Base-by-base conservation (phyloP, 2,113 vertebrate species). In the Proterorhinus semilunaris region DNA sequence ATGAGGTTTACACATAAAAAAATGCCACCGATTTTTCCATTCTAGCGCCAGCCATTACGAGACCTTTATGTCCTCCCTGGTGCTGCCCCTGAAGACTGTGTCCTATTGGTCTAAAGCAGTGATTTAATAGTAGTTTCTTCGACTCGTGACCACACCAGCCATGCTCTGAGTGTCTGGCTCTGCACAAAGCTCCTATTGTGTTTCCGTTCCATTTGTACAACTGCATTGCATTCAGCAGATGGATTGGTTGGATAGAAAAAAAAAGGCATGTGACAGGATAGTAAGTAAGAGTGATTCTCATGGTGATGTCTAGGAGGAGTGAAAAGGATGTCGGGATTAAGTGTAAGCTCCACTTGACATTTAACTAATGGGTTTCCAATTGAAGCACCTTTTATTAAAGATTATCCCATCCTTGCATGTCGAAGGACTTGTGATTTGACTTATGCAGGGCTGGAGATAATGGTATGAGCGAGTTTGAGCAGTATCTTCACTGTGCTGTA, bases 301-400 rank as follows among this genome's bases (percentile, higher is more conserved):
- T 66, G 62, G 46, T 42, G 58, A 72, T 61, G 5, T 9, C 13
- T 12, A 36, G 62, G 54, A 69, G 43, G 44, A 17, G 15, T 45
- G 45, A 64, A n/a, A 67, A 59, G 68, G 61, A 75, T 54, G 11
- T 7, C 50, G 2, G 10, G 62, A 48, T 72, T 64, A 68, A 72
- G 13, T 76, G 75, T 68, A 76, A 84, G 13, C 36, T 63, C 48
- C 12, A 48, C 52, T 80, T 80, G 65, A 81, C 70, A 76, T 79
- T 73, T 61, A 62, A 49, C 27, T 71, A 8, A 64, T 74, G 66
- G 61, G 63, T 80, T 74, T 51, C 43, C 45, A 46, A 54, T 71
- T 4, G 0, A 67, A 51, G 47, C 61, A 36, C 46, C 74, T 74
- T 21, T 74, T 53, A 70, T 70, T 51, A 68, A 65, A 69, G 63